Percentiles rank a stretch among this genome's conserved stretches.
Conservation (phyloP, 2,888 invertebrate genomes). For the Gnatocerus cornutus region DNA sequence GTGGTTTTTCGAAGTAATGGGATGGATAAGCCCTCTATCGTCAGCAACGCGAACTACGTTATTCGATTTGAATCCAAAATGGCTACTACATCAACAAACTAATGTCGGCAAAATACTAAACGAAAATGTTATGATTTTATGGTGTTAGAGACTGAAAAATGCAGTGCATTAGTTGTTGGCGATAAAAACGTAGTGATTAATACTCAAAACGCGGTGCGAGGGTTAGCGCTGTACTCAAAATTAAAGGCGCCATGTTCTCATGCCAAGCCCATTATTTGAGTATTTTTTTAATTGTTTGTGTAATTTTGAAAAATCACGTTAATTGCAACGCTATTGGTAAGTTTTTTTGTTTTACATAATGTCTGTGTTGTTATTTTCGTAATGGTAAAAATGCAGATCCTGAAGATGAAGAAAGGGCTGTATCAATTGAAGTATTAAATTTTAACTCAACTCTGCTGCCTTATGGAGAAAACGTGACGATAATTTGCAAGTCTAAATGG, state of each 20-base stretch:
- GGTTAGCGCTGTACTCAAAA: constrained; percentile 54
- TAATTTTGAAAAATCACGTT: constrained; percentile 58
- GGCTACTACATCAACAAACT: constrained; percentile 64
- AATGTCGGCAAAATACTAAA: constrained; percentile 63
- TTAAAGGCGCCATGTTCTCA: constrained; percentile 68
- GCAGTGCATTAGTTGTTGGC: constrained; percentile 56
- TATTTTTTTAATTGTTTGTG: constrained; percentile 64
- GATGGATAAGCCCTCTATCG: constrained; percentile 13
- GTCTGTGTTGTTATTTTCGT: neutral
- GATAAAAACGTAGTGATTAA: constrained; percentile 58
- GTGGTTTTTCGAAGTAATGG: constrained; percentile 7
- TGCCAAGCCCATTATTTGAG: constrained; percentile 70
- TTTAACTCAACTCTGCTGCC: constrained; percentile 65
- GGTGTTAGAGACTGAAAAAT: constrained; percentile 59
- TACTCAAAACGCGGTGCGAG: constrained; percentile 55
- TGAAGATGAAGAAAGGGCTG: constrained; percentile 60
- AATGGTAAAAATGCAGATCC: constrained; percentile 54
- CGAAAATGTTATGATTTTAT: constrained; percentile 59
- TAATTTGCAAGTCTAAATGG: constrained; percentile 74
- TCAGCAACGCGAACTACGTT: constrained; percentile 19
- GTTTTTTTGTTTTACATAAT: constrained; percentile 46
- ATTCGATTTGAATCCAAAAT: constrained; percentile 58
- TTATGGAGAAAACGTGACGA: constrained; percentile 72
- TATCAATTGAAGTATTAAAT: constrained; percentile 67
- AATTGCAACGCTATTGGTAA: constrained; percentile 66